A percentile compares a stretch with the other conserved stretches of the same genome.
Evolutionary conservation across 1,140 invertebrate genomes (phyloP).

Genomic region (Tenebrio molitor): DNA sequence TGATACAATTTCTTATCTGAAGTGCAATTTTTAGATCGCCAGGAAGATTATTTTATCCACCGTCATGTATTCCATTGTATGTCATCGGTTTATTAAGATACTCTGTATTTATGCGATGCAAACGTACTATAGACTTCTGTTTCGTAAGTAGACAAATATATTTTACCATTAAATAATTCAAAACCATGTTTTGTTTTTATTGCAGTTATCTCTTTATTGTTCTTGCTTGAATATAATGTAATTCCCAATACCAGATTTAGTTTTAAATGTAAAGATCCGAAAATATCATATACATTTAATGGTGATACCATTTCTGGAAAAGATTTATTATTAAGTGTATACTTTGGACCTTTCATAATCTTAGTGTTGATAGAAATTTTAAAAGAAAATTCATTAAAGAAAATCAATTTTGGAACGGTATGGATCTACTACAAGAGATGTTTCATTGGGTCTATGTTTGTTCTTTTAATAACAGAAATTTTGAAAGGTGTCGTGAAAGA

Average conservation of each 20-base stretch:
- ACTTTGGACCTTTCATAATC: constrained; percentile 63
- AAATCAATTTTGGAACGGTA: constrained; percentile 21
- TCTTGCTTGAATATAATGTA: constrained; percentile 57
- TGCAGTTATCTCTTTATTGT: constrained; percentile 2
- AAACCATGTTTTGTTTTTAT: not conserved
- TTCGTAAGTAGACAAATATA: not conserved
- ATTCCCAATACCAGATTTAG: constrained; percentile 69
- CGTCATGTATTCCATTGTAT: too few relatives aligned
- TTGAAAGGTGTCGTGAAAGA: constrained; percentile 71
- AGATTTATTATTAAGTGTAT: constrained; percentile 61
- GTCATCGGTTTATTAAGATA: too few relatives aligned
- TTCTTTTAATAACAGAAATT: constrained; percentile 66
- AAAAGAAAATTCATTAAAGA: constrained; percentile 24
- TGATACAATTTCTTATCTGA: too few relatives aligned
- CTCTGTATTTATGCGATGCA: too few relatives aligned
- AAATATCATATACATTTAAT: constrained; percentile 71
- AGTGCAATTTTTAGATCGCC: too few relatives aligned
- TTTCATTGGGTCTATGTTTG: constrained; percentile 53
- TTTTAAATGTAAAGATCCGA: constrained; percentile 75
- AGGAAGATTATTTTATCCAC: too few relatives aligned
- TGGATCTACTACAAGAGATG: constrained; percentile 55
- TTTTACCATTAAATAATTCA: not conserved
- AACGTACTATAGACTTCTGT: too few relatives aligned
- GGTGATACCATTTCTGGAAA: constrained; percentile 72
- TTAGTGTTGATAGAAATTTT: constrained; percentile 49